A percentile compares a stretch with the other conserved stretches of the same genome.
phyloP scores from a whole-genome alignment of 2,113 vertebrate species.

The Bolborhynchus lineola region DNA sequence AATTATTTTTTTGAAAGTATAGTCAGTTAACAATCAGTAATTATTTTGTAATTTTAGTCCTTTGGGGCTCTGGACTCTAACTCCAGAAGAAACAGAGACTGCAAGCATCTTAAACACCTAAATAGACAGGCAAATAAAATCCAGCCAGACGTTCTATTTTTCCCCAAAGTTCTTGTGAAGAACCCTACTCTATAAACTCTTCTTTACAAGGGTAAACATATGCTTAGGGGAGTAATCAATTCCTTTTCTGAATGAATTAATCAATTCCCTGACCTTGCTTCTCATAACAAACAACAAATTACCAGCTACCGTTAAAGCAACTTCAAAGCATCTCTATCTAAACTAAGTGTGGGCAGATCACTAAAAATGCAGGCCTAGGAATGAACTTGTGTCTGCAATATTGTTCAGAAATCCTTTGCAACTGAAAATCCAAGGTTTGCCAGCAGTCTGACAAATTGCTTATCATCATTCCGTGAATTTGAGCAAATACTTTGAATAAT shows the following conservation, averaged over 20 bases:
- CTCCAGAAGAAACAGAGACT: neutral
- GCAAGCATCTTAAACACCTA: neutral
- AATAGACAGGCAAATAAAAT: slow-evolving; percentile 13
- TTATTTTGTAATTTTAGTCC: neutral
- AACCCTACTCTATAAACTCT: neutral
- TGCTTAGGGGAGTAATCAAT: neutral
- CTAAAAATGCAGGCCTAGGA: neutral
- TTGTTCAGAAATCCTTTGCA: neutral
- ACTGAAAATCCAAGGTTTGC: neutral
- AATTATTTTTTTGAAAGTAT: neutral
- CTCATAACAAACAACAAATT: neutral
- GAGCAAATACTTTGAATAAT: neutral
- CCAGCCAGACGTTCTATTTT: neutral
- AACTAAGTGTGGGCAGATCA: neutral
- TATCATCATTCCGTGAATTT: neutral
- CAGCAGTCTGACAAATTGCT: neutral
- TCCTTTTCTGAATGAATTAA: slow-evolving; percentile 38
- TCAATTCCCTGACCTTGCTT: neutral
- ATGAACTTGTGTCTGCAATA: neutral
- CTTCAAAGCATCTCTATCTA: neutral
- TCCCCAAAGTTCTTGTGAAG: slow-evolving; percentile 1
- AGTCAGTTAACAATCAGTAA: neutral
- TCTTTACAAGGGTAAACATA: slow-evolving; percentile 16
- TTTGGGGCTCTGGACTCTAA: neutral
- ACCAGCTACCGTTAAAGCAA: neutral